Conservation (phyloP, 2,113 vertebrate genomes). For the Gadus macrocephalus region DNA sequence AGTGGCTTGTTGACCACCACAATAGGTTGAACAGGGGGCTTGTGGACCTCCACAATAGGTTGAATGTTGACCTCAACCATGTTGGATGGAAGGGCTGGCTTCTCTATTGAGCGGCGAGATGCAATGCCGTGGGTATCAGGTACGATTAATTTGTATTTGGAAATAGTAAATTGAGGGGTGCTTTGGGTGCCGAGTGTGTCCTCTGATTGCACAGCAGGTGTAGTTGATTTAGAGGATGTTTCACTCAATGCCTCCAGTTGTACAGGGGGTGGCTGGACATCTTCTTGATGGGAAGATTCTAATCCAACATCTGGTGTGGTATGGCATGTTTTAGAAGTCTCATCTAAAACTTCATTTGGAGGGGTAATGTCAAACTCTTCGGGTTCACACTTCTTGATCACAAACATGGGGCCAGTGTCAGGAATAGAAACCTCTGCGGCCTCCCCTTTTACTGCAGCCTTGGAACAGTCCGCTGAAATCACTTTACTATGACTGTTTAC, state of each 20-base stretch:
- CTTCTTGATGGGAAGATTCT: not conserved
- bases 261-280: not conserved
- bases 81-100: too few relatives aligned
- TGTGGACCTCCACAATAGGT: constrained; percentile 16
- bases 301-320: not conserved
- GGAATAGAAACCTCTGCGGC: constrained; percentile 7
- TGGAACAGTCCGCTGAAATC: not conserved
- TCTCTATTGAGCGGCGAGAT: not conserved
- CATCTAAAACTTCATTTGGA: constrained; percentile 1
- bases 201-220: constrained; percentile 15
- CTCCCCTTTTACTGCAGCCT: constrained; percentile 40
- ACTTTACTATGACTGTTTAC: constrained; percentile 17
- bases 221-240: constrained; percentile 1
- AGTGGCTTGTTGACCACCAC: not conserved
- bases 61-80: constrained; percentile 1
- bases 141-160: constrained; percentile 53
- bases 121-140: constrained; percentile 23
- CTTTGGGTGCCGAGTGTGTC: constrained; percentile 41
- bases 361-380: constrained; percentile 36
- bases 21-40: not conserved
- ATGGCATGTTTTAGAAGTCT: constrained; percentile 9
- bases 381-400: constrained; percentile 49
- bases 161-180: constrained; percentile 58
- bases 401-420: constrained; percentile 14
- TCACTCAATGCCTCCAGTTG: not conserved